phyloP scores from a whole-genome alignment of 2,797 vertebrate species.

The Parotocinclus haroldoi region DNA sequence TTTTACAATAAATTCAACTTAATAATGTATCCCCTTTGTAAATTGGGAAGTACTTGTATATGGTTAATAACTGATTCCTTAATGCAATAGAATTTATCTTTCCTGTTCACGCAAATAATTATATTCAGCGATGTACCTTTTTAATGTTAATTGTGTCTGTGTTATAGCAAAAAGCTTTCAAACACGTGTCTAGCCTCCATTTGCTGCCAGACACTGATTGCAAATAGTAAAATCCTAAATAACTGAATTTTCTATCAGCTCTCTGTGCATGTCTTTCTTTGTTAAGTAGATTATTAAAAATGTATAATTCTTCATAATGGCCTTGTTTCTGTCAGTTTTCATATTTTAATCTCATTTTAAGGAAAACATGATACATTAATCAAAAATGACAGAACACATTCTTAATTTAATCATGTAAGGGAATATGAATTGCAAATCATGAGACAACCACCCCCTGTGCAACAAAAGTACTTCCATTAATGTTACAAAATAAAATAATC shows the following conservation, averaged over 20 bases:
- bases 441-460: conserved; percentile 52
- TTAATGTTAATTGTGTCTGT: conserved; percentile 70
- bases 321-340: conserved; percentile 91
- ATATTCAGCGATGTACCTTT: conserved; percentile 45
- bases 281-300: conserved; percentile 85
- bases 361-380: conserved; percentile 95
- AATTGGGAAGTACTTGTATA: no score
- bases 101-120: conserved; percentile 59
- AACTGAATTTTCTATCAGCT: conserved; percentile 69
- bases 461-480: conserved; percentile 89
- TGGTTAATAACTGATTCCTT: conserved; percentile 1
- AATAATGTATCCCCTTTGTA: no score
- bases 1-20: no score
- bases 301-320: conserved; percentile 85
- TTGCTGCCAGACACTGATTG: conserved; percentile 65
- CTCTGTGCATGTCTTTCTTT: conserved; percentile 55
- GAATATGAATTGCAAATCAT: conserved; percentile 98
- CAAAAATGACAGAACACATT: conserved; percentile 94
- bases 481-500: conserved; percentile 91
- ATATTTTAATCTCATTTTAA: conserved; percentile 90
- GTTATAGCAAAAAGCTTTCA: conserved; percentile 57
- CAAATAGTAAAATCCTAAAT: conserved; percentile 71
- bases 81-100: conserved; percentile 55
- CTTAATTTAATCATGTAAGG: conserved; percentile 94
- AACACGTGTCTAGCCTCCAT: conserved; percentile 56